phyloP scores from a whole-genome alignment of 2,113 vertebrate species.

The Plecturocebus donacophilus region DNA sequence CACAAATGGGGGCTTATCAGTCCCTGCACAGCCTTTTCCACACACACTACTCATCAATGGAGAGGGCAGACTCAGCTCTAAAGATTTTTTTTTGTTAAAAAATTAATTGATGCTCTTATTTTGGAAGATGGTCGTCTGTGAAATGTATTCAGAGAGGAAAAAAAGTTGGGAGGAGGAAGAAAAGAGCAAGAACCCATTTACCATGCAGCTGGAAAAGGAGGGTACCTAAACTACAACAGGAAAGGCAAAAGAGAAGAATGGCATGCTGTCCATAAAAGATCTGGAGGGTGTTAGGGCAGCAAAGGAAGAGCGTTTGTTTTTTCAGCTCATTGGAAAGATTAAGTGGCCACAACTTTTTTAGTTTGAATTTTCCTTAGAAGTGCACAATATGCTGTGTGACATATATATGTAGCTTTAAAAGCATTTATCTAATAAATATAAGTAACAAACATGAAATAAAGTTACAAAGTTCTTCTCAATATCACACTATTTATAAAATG shows the following conservation, averaged over 20 bases:
- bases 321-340: not conserved
- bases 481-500: not conserved
- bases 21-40: constrained; percentile 70
- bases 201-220: not conserved
- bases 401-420: not conserved
- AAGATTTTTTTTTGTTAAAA: constrained; percentile 75
- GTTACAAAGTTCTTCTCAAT: not conserved
- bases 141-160: constrained; percentile 63
- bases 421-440: not conserved
- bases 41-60: constrained; percentile 58
- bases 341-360: not conserved
- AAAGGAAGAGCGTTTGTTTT: not conserved
- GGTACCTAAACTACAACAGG: not conserved
- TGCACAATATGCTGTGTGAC: too few relatives aligned
- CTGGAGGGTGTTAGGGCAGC: not conserved
- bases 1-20: constrained; percentile 80
- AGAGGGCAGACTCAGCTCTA: constrained; percentile 53
- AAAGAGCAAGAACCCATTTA: not conserved
- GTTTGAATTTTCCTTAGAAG: not conserved
- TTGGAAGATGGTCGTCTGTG: constrained; percentile 67
- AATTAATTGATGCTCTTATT: constrained; percentile 83
- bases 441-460: not conserved
- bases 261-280: not conserved
- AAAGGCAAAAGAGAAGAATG: constrained; percentile 33
- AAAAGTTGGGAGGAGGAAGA: not conserved